Percentiles rank a stretch among this genome's conserved stretches.
Conservation (phyloP, 2,888 invertebrate genomes). For the Sesia bembeciformis region DNA sequence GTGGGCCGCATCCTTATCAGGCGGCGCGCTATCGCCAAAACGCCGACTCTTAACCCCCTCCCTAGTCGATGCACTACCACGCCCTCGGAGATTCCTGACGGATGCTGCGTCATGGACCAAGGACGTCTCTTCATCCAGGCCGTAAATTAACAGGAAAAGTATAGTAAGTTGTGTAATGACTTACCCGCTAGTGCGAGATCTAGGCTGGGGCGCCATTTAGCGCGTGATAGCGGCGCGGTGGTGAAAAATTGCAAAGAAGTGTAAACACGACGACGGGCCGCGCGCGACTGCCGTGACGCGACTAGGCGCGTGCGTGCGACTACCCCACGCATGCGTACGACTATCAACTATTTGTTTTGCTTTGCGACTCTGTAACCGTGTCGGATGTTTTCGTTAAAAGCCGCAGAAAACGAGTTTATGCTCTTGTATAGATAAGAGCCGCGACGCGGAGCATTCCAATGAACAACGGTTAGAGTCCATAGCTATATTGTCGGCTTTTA, state of each 20-base stretch:
- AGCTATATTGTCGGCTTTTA: constrained; percentile 38
- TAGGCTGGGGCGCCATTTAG: constrained; percentile 65
- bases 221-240: constrained; percentile 47
- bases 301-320: constrained; percentile 36
- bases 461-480: constrained; percentile 30
- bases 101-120: constrained; percentile 49
- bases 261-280: constrained; percentile 45
- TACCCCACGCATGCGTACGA: constrained; percentile 49
- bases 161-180: constrained; percentile 30
- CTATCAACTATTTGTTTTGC: constrained; percentile 58
- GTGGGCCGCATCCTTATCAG: constrained; percentile 58
- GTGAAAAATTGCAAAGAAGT: constrained; percentile 22
- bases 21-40: constrained; percentile 41
- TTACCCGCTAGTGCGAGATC: constrained; percentile 61
- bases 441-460: constrained; percentile 45
- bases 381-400: constrained; percentile 21
- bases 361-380: constrained; percentile 26
- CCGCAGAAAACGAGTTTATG: constrained; percentile 61
- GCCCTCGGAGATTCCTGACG: constrained; percentile 42
- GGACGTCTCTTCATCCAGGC: neutral
- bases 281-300: constrained; percentile 48
- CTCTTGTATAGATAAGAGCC: constrained; percentile 45
- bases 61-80: constrained; percentile 47
- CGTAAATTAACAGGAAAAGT: neutral
- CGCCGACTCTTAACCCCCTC: constrained; percentile 45